Percentiles rank a stretch among this genome's conserved stretches.
Evolutionary conservation across 2,113 vertebrate species (phyloP).

Genomic region (Pluvianellus socialis): DNA sequence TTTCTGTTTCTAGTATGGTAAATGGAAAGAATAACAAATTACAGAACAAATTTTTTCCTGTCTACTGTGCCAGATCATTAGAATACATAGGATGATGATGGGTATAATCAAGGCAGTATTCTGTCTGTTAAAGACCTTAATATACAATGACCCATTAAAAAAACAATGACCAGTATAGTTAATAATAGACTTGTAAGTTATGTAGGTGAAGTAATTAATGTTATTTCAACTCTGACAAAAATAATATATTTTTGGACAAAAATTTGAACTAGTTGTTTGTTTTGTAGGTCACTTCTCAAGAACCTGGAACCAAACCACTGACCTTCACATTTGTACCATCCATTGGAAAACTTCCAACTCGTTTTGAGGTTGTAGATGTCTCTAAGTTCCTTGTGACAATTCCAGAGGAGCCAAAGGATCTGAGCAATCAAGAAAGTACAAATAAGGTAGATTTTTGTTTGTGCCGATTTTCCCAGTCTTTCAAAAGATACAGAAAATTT

Average conservation of each 20-base stretch:
- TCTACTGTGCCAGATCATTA: background rate
- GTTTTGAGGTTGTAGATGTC: constrained; percentile 71
- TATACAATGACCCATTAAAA: background rate
- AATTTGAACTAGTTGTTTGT: constrained; percentile 23
- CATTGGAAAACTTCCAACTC: constrained; percentile 80
- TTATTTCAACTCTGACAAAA: background rate
- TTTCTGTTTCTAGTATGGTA: background rate
- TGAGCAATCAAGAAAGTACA: constrained; percentile 50
- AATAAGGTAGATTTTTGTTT: constrained; percentile 70
- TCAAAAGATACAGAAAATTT: background rate
- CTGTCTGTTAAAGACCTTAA: background rate
- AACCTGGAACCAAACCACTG: constrained; percentile 71
- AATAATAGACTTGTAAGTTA: background rate
- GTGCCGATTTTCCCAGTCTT: background rate
- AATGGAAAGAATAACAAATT: background rate
- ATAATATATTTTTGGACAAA: background rate
- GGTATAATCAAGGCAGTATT: background rate
- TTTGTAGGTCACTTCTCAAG: constrained; percentile 70
- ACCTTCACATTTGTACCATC: constrained; percentile 86
- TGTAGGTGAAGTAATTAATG: background rate
- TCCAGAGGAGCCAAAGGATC: constrained; percentile 63
- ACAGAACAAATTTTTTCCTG: background rate
- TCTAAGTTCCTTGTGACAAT: constrained; percentile 70
- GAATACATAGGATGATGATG: background rate
- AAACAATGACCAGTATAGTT: background rate